Base-by-base conservation (phyloP, 2,113 vertebrate genomes). In the Triplophysa siluroides region DNA sequence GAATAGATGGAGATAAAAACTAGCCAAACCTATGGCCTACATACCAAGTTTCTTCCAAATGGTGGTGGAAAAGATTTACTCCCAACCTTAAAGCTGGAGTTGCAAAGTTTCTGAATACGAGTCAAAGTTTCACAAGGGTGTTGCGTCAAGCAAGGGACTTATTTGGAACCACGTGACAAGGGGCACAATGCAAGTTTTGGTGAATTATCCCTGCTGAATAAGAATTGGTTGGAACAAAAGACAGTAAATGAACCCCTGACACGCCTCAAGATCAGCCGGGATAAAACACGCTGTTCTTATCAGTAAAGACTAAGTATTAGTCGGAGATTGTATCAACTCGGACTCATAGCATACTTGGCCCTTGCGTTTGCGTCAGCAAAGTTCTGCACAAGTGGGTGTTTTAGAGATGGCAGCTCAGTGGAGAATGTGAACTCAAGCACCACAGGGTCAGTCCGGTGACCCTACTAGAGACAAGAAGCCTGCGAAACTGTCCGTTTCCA, bases 401-500 rank as follows among this genome's bases (percentile, higher is more conserved):
- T 45, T 24, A 26, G 67, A 29, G 23, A 54, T 60, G 26, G 73
- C 74, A 64, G 74, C 50, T 62, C 47, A 14, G 61, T 24, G 61
- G 45, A 13, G 50, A 38, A 47, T 60, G 41, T 72, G 65, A 81
- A 83, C 67, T 78, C 24, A 73, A 77, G 41, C 63, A 47, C 23
- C 63, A 47, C n/a, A 23, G 14, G 76, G 66, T 68, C 81, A 68
- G 8, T 63, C 41, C 16, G 8, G 45, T 26, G 67, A 84, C 79
- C 79, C 73, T 60, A 62, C 62, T 43, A 62, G 54, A 81, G 26
- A 47, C 72, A 58, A 66, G 62, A 78, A 19, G 72, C 76, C 50
- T 80, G 77, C 69, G 66, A 73, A 76, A 68, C 61, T 11, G 43
- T 62, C 72, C 67, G 64, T 19, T 78, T 81, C 76, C 79, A 84